Base-by-base conservation (phyloP, 1,140 invertebrate genomes). In the Acarapis woodi region DNA sequence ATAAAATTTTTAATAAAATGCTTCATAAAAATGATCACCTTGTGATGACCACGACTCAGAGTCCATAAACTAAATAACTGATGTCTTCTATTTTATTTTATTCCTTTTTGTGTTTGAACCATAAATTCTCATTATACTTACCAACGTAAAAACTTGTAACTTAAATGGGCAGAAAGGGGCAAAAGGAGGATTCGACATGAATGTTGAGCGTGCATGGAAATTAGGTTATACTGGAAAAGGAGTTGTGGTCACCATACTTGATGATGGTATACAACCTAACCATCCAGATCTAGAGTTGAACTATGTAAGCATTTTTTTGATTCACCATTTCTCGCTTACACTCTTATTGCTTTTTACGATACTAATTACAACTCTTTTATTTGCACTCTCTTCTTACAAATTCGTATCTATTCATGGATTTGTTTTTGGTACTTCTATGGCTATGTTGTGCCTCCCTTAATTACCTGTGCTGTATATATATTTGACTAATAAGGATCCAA, bases 401-500 rank as follows among this genome's bases (percentile, higher is more conserved):
- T 12, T 6, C 24, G 12, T 12, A 26, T 26, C 12, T 26, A 26
- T 26, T 26, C 5, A 26, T 26, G 5, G 12, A 12, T 6, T 26
- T 26, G n/a, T 26, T 26, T 26, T 26, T 26, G 5, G 12, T 26
- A 9, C n/a, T 19, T 36, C 15, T 5, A 25, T 25, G 6, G 3
- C 10, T n/a, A 5, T 34, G 9, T 34, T 34, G 19, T 16, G 4
- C 18, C 3, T 8, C 4, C 18, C 16, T 18, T 22, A 23, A 38
- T 38, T 25, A 30, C 5, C 19, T 26, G 9, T 5, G 4, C n/a
- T 37, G 16, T 37, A 5, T 12, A 10, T 22, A 3, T 41, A 18
- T 42, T 35, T 38, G 41, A 33, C 49, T 51, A 44, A 51, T 25
- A 49, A 87, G 80, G 83, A 93, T 60, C 74, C 76, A 0, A 63